These are phyloP conservation scores for Actias luna DNA, from an alignment of 2,888 invertebrate genomes.

Conservation along the genomic window DNA sequence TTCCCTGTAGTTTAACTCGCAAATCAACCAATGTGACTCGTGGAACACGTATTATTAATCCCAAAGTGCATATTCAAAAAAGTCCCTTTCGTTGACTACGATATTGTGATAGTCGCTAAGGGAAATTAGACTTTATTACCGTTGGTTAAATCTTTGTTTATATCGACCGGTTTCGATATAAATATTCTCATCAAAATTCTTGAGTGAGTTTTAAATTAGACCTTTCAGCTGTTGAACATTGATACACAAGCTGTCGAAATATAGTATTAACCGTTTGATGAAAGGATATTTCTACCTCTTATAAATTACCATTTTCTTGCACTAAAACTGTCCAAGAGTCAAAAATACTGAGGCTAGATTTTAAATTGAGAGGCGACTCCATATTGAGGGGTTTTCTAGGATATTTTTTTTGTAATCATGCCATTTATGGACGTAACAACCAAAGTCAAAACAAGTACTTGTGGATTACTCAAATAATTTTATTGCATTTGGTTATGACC, in stretches of 20 bases:
- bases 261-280: background rate
- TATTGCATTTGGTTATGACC: too few relatives aligned
- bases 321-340: background rate
- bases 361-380: too few relatives aligned
- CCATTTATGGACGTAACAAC: too few relatives aligned
- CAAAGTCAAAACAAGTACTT: too few relatives aligned
- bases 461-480: too few relatives aligned
- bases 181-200: background rate
- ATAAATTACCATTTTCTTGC: background rate
- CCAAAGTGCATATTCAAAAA: slow-evolving; percentile 32
- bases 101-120: slow-evolving; percentile 13
- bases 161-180: background rate
- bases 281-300: slow-evolving; percentile 9
- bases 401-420: too few relatives aligned
- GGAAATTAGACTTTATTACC: slow-evolving; percentile 6
- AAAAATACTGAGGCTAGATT: too few relatives aligned
- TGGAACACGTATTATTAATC: too few relatives aligned
- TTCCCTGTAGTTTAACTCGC: too few relatives aligned
- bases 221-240: background rate
- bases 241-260: background rate
- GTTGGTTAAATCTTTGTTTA: background rate
- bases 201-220: background rate
- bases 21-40: too few relatives aligned
- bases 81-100: slow-evolving; percentile 26
- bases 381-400: too few relatives aligned